Conservation (phyloP, 2,888 invertebrate species). For the Tinea pellionella region DNA sequence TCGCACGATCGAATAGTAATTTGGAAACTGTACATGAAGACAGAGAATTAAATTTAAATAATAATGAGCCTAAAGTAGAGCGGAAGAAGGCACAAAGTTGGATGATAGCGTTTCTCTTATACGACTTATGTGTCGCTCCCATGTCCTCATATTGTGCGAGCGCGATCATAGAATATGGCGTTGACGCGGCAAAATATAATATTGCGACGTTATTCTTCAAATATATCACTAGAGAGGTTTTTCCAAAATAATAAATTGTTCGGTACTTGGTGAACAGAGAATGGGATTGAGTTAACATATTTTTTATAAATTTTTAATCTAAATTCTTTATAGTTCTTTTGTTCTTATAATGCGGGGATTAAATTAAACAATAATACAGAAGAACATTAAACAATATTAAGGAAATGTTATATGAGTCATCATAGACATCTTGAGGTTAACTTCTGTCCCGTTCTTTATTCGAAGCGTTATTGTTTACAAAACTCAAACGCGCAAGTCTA, state of each 20-base stretch:
- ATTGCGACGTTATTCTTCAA: constrained; percentile 40
- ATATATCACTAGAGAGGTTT: constrained; percentile 47
- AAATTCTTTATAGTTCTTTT: no score
- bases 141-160: constrained; percentile 55
- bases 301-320: no score
- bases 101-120: constrained; percentile 51
- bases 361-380: no score
- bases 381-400: no score
- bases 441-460: no score
- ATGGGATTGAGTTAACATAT: no score
- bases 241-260: neutral
- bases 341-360: no score
- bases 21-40: neutral
- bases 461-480: no score
- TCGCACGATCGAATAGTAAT: neutral
- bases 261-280: no score
- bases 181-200: constrained; percentile 56
- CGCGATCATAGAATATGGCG: constrained; percentile 47
- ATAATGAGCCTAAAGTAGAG: neutral
- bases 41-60: neutral
- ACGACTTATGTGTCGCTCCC: constrained; percentile 53
- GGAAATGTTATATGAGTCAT: no score
- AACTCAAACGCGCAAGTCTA: no score
- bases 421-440: no score
- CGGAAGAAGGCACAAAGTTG: constrained; percentile 34